Evolutionary conservation across 2,113 vertebrate species (phyloP), one percentile per base, ranked within the genome.

Genomic region (Chaetura pelagica): DNA sequence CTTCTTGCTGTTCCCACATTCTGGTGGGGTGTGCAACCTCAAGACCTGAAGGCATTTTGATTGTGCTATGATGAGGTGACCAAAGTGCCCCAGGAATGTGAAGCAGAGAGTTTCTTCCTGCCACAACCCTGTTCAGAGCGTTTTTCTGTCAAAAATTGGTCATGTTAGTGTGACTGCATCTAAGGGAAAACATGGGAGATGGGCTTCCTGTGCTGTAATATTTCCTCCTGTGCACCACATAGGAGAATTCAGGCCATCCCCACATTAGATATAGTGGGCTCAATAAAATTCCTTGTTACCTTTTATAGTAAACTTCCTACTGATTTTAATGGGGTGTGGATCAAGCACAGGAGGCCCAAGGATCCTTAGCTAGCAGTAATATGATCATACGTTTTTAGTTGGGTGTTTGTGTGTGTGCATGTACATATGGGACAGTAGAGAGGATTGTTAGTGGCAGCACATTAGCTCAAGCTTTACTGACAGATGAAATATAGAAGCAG

Each of bases 401-500:
- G 48, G 63, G 63, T 67, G 78, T 79, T 86, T 79, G n/a, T 49
- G 44, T 55, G 64, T 30, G 6, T 11, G 29, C 0, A 0, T 63
- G 46, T 76, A 67, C 80, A 66, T 35, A 32, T 0, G 0, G 91
- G 62, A 54, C 81, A 89, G 62, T 35, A 80, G 83, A 81, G 63
- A 89, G 49, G 55, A 62, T 34, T 71, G 29, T 55, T 68, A 44
- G 74, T 35, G n/a, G 44, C 61, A 68, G 62, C 42, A 84, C 62
- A 94, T 87, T 79, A 90, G 59, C 34, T 1, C 46, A 52, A 35
- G 38, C 57, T 81, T 83, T 75, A 63, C 74, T n/a, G 14, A 57
- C 20, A 30, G 44, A 83, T 80, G 86, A 94, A 95, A 89, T 76
- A 67, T 22, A 87, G 87, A 86, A 92, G 81, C 30, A 51, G 89